Conservation (phyloP, 2,888 invertebrate genomes). For the Baccha elongata region DNA sequence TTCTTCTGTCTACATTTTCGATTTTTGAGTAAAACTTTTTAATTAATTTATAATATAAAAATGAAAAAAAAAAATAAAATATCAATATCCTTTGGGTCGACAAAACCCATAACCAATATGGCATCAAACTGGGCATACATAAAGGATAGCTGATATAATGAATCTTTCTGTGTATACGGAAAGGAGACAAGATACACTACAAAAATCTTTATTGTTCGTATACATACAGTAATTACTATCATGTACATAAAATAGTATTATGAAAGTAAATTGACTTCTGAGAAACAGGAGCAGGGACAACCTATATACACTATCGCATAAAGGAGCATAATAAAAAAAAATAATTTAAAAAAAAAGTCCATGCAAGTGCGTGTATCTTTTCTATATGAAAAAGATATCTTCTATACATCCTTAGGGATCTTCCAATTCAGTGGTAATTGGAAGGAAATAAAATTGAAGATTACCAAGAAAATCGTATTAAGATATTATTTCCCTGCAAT, state of each 20-base stretch:
- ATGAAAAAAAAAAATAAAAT: constrained; percentile 49
- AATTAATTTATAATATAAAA: constrained; percentile 72
- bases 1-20: constrained; percentile 2
- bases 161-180: too few species aligned
- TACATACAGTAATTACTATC: constrained; percentile 56
- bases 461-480: constrained; percentile 68
- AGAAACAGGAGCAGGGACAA: constrained; percentile 20
- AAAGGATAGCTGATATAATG: too few species aligned
- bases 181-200: too few species aligned
- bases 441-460: constrained; percentile 67
- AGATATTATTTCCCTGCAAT: constrained; percentile 58
- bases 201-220: too few species aligned
- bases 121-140: neutral
- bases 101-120: neutral
- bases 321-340: neutral
- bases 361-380: neutral
- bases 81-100: constrained; percentile 40
- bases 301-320: too few species aligned
- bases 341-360: neutral
- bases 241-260: constrained; percentile 58
- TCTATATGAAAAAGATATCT: neutral
- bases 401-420: constrained; percentile 15
- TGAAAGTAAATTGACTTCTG: constrained; percentile 56
- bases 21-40: constrained; percentile 47
- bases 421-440: constrained; percentile 58